A percentile compares a stretch with the other conserved stretches of the same genome.
Evolutionary conservation across 1,140 invertebrate species (phyloP).

Genomic region (Leptinotarsa texana): DNA sequence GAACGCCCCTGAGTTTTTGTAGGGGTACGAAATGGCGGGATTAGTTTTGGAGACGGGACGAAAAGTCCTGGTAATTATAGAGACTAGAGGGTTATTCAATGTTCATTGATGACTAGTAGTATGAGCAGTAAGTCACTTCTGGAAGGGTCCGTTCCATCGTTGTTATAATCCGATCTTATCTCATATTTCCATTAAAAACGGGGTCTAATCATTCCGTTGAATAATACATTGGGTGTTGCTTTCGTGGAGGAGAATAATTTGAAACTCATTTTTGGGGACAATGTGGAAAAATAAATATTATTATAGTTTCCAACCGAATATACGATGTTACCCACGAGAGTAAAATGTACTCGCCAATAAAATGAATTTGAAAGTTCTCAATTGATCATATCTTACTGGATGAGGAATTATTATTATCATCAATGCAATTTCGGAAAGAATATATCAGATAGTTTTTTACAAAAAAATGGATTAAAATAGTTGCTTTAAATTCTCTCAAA

Average conservation of each 20-base stretch:
- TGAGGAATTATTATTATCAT: no score
- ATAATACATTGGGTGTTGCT: background rate
- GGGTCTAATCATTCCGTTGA: conserved; percentile 1
- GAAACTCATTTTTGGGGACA: background rate
- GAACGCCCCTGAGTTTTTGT: conserved; percentile 23
- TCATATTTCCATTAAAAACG: conserved; percentile 46
- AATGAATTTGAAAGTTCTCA: no score
- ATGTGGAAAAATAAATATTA: background rate
- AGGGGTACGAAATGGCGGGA: conserved; percentile 46
- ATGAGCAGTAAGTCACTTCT: conserved; percentile 31
- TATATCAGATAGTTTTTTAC: no score
- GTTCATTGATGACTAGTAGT: conserved; percentile 50
- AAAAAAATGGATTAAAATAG: no score
- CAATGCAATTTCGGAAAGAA: no score
- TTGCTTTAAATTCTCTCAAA: no score
- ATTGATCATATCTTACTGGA: no score
- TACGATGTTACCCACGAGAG: no score
- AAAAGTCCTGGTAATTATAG: conserved; percentile 53
- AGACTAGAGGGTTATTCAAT: conserved; percentile 49
- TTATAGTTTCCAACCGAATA: no score
- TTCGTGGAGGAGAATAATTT: conserved; percentile 1
- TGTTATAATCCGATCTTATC: conserved; percentile 51
- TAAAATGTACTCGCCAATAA: no score
- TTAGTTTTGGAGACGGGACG: conserved; percentile 42
- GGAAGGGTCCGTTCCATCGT: conserved; percentile 28